Conservation (phyloP, 2,797 vertebrate genomes). For the Phyllotis vaccarum region DNA sequence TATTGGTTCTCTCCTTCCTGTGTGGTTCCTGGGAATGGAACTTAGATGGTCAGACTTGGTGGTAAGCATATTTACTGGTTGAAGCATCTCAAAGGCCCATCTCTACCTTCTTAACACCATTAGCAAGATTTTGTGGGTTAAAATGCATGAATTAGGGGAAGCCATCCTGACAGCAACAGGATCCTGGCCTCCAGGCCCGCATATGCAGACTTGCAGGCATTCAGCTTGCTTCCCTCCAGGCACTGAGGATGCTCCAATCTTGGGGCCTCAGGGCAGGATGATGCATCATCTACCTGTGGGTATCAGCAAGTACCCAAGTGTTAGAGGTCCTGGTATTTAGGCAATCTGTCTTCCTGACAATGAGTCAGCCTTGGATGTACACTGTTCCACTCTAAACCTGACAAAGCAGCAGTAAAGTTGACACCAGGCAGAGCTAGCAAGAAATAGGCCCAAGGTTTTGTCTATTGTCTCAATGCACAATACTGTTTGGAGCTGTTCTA, state of each 20-base stretch:
- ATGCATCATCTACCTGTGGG: neutral
- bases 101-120: neutral
- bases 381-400: no score
- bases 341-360: no score
- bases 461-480: neutral
- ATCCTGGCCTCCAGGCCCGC: neutral
- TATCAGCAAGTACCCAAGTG: neutral
- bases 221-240: neutral
- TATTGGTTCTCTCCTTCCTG: neutral
- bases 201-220: neutral
- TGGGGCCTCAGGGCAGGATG: neutral
- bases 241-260: neutral
- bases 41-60: neutral
- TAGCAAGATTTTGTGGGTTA: neutral
- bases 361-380: no score
- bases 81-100: neutral
- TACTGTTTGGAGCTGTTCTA: neutral
- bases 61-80: neutral
- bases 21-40: neutral
- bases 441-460: no score
- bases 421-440: neutral
- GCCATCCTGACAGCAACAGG: neutral
- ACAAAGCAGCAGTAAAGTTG: neutral
- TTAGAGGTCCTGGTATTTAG: no score
- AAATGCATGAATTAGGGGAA: neutral